Base-by-base conservation (phyloP, 2,888 invertebrate species). In the Bombyx huttoni region DNA sequence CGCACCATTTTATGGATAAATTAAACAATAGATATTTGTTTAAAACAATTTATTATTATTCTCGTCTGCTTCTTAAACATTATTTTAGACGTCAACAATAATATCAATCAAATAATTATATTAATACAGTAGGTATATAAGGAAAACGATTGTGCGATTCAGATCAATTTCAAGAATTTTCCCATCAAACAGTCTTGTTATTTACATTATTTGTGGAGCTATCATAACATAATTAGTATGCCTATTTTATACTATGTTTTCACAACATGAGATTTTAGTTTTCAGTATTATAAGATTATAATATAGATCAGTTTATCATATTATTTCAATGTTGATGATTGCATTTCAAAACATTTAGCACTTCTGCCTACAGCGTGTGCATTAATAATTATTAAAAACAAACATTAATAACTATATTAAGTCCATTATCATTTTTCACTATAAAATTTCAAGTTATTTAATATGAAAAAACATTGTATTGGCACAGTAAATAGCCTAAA, bases 71-170 rank as follows among this genome's bases (percentile, higher is more conserved):
- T 54, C 55, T 58, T 63, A 70, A 73, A 75, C 71, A 74, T 72
- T 71, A 69, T 75, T 56, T 68, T 75, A 74, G 74, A 76, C 71
- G 77, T 73, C 74, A 77, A 78, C 73, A 73, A 65, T 40, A 10
- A 40, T 40, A 40, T 67, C 62, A 67, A 62, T 65, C 68, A 64
- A 63, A 64, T 67, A 57, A 61, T 63, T 57, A 59, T 53, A 58
- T 61, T 59, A 24, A 61, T 65, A 59, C 64, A 59, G 56, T 60
- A 62, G 64, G 64, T 67, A 75, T 73, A 78, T 74, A 76, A 75
- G 76, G 72, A 73, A 75, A 77, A 56, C 51, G 72, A 75, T 81
- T 81, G 81, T 81, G 81, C 81, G 81, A 73, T 71, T 69, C 67
- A 70, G 73, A 69, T 68, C 74, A 69, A 67, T 63, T 61, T 67